Conservation (phyloP, 2,888 invertebrate genomes). For the Leucoma salicis region DNA sequence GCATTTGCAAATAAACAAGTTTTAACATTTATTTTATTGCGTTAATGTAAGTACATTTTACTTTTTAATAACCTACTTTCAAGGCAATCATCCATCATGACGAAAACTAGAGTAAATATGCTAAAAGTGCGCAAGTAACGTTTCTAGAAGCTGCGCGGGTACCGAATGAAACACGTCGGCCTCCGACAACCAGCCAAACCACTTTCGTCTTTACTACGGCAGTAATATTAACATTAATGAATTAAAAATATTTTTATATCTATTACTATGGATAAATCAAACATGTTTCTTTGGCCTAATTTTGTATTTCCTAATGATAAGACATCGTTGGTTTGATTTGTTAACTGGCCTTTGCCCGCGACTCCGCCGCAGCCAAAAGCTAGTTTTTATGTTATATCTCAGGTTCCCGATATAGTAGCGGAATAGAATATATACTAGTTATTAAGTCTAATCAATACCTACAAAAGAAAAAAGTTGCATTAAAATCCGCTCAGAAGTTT, state of each 20-base stretch:
- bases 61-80: neutral
- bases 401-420: no score
- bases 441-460: no score
- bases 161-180: constrained; percentile 22
- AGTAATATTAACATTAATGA: constrained; percentile 17
- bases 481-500: no score
- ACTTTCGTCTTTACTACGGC: constrained; percentile 29
- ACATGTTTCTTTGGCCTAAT: constrained; percentile 9
- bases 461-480: no score
- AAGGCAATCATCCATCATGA: constrained; percentile 9
- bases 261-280: constrained; percentile 4
- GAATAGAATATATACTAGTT: no score
- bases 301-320: no score
- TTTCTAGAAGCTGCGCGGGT: constrained; percentile 14
- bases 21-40: no score
- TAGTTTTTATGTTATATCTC: no score
- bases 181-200: constrained; percentile 28
- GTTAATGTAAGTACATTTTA: neutral
- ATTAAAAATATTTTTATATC: constrained; percentile 2
- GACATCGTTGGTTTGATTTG: no score
- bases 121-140: constrained; percentile 11
- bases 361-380: no score
- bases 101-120: constrained; percentile 24
- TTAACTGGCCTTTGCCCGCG: no score
- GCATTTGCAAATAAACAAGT: no score